Conservation (phyloP, 2,113 vertebrate species). For the Daphoenositta chrysoptera region DNA sequence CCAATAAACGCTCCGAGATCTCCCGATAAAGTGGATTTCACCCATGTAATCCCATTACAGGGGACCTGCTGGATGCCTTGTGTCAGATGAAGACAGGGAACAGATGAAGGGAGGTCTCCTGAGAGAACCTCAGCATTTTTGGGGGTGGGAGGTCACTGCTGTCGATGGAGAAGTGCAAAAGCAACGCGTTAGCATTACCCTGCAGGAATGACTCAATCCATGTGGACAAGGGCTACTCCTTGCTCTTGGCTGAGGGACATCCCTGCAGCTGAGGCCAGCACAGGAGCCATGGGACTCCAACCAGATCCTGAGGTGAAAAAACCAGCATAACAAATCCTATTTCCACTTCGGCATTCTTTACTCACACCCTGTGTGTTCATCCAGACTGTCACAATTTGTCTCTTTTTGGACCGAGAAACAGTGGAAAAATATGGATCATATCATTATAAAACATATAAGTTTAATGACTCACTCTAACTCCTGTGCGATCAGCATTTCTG, state of each 20-base stretch:
- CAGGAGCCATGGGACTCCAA: not conserved
- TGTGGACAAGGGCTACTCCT: not conserved
- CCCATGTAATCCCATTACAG: not conserved
- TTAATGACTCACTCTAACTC: not conserved
- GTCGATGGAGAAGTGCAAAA: not conserved
- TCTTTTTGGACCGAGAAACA: not conserved
- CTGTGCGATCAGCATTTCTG: not conserved
- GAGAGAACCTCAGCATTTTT: not conserved
- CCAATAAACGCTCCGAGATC: not conserved
- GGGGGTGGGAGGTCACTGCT: not conserved
- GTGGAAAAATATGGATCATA: not conserved
- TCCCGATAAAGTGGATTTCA: not conserved
- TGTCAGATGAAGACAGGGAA: not conserved
- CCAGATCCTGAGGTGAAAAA: not conserved
- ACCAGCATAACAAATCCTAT: not conserved
- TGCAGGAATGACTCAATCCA: not conserved
- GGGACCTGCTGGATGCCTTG: not conserved
- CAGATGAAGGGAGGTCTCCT: not conserved
- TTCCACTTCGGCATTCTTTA: not conserved
- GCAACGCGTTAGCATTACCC: rapidly evolving
- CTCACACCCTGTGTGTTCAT: not conserved
- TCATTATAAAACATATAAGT: not conserved
- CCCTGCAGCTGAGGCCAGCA: not conserved
- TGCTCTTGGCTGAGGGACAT: not conserved
- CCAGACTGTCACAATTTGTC: not conserved